Percentiles rank a stretch among this genome's conserved stretches.
Evolutionary conservation across 53 echinoderm and acorn worm genomes (phyloP).

Genomic region (Hippasteria phrygiana): DNA sequence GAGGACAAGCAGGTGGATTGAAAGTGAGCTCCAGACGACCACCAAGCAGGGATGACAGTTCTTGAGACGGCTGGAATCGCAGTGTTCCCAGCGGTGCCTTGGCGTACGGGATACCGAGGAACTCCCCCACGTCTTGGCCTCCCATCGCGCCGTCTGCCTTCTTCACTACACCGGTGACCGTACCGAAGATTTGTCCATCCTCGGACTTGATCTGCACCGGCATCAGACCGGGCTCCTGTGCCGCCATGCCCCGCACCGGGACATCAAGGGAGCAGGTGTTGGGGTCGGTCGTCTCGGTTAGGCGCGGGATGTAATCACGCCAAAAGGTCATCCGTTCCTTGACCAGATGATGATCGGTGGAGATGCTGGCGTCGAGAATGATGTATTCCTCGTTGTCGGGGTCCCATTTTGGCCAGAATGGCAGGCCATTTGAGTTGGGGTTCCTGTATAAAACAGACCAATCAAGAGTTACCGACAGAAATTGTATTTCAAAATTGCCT

Average conservation of each 20-base stretch:
- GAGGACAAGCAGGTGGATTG: slow-evolving; percentile 48
- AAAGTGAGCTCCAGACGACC: slow-evolving; percentile 19
- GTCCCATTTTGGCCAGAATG: slow-evolving; percentile 53
- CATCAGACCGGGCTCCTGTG: background rate
- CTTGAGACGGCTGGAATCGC: slow-evolving; percentile 68
- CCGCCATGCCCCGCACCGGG: background rate
- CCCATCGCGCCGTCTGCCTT: slow-evolving; percentile 31
- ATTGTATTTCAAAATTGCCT: background rate
- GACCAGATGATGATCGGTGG: slow-evolving; percentile 22
- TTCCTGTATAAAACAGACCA: slow-evolving; percentile 34
- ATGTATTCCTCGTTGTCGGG: slow-evolving; percentile 55
- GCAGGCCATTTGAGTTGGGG: slow-evolving; percentile 57
- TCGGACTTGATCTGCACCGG: background rate
- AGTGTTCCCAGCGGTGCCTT: slow-evolving; percentile 61
- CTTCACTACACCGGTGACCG: background rate
- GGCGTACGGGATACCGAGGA: slow-evolving; percentile 83
- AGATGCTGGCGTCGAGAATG: slow-evolving; percentile 20
- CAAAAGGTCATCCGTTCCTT: slow-evolving; percentile 46
- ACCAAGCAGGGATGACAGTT: slow-evolving; percentile 34
- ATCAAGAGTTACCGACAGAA: background rate
- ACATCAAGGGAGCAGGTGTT: slow-evolving; percentile 35
- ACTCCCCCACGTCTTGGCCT: slow-evolving; percentile 34
- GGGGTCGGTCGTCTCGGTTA: background rate
- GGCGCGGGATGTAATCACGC: slow-evolving; percentile 55
- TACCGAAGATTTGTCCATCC: background rate